Base-by-base conservation (phyloP, 2,888 invertebrate species). In the Apantesis nais region DNA sequence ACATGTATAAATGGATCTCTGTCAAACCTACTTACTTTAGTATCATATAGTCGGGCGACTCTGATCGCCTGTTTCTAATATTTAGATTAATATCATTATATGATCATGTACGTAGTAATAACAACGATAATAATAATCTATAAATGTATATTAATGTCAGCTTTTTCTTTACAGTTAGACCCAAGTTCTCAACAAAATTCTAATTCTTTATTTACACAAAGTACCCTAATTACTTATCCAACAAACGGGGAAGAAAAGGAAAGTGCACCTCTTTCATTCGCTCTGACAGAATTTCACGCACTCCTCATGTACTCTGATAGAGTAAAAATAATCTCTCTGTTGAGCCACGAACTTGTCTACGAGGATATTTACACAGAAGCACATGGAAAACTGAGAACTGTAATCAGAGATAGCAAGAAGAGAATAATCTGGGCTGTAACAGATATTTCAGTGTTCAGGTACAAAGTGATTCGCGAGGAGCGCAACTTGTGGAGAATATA, bases 241-340 rank as follows among this genome's bases (percentile, higher is more conserved):
- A 72, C 83, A 2, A 88, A 88, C 73, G 79, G 84, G 77, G 94
- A 89, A 79, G 90, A 93, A 44, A 95, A 90, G 73, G 89, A 93
- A 29, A 88, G 89, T 7, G 93, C 95, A 1, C 97, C 98, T 0
- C 93, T 97, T 58, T 96, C 97, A 0, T 97, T 99, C 85, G 97
- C 98, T 2, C 93, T 99, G 67, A 99, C 99, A 0, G 97, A 99
- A 90, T 99, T 98, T 92, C 99, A 99, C 90, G 97, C 97, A 0
- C 90, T 99, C 3, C 94, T 99, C 19, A 96, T 99, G 79, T 99
- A 97, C 89, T 93, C 96, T 0, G 98, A 98, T 89, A 97, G 97
- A 75, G 96, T 99, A 1, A 97, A 97, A 88, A 98, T 97, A 0
- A 95, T 99, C 55, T 99, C 98, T 71, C 92, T 98, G 8, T 93